Evolutionary conservation across 2,888 invertebrate species (phyloP).

Genomic region (Phragmatobia fuliginosa): DNA sequence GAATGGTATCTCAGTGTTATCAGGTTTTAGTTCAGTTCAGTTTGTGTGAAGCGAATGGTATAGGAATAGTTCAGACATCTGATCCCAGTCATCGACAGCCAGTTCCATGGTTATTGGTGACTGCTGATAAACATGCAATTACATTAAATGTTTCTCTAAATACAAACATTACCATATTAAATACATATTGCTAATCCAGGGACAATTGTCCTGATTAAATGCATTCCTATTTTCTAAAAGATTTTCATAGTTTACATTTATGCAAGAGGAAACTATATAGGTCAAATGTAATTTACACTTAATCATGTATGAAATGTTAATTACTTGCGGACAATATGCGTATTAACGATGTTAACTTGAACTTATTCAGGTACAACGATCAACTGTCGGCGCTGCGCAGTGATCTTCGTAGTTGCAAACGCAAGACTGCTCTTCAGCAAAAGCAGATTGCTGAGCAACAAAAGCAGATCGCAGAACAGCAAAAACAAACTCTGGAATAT

Average conservation of each 20-base stretch:
- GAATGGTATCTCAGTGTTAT: neutral
- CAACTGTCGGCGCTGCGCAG: conserved; percentile 92
- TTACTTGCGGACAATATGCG: neutral
- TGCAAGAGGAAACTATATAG: neutral
- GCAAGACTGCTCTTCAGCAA: conserved; percentile 94
- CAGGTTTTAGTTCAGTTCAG: too few species aligned
- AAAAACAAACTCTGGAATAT: conserved; percentile 92
- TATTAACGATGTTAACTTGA: neutral
- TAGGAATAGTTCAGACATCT: neutral
- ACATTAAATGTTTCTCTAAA: too few species aligned
- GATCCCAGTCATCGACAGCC: too few species aligned
- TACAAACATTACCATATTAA: too few species aligned
- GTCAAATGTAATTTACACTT: neutral
- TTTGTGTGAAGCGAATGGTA: too few species aligned
- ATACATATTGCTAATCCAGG: too few species aligned
- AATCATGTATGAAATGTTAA: neutral
- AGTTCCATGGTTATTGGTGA: neutral
- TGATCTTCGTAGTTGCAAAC: conserved; percentile 92
- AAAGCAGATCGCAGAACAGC: conserved; percentile 90
- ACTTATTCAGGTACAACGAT: conserved; percentile 89
- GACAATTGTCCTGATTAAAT: too few species aligned
- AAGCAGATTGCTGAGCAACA: conserved; percentile 93
- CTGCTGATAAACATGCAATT: neutral
- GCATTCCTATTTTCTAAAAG: too few species aligned
- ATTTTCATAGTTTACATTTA: neutral